Evolutionary conservation across 2,888 invertebrate genomes (phyloP), one percentile per base, ranked within the genome.

Genomic region (Agrochola lota): DNA sequence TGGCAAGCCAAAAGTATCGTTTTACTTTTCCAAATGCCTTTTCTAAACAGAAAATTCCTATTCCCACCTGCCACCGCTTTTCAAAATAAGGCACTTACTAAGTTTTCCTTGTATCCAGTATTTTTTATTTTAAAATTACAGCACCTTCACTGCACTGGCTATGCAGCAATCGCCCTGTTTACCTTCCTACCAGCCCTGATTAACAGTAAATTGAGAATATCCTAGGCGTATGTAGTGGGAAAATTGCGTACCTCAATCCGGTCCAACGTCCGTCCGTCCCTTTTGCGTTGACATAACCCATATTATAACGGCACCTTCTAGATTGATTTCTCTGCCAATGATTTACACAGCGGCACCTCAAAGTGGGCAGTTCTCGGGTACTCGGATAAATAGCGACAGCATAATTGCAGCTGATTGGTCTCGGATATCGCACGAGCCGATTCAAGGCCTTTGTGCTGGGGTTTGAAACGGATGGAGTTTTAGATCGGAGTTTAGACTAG

Each of bases 241-340:
- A 92, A 91, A 91, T 90, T 81, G 67, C 89, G 87, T 90, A 85
- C 74, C 75, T 81, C 71, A 74, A 81, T 85, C 89, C 88, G 88
- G 88, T 89, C 88, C 79, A 85, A 85, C 91, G 92, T 93, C 92
- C 92, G 93, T 89, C 59, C 86, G 89, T 90, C 89, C 94, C 94
- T 92, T 95, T 91, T 93, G 93, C 91, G 94, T 94, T 93, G 93
- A 94, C 93, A 93, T 94, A 94, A 94, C 93, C 93, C 88, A 93
- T 94, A 92, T 93, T 93, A 91, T 94, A 95, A 94, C 95, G 94
- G 94, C 91, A 89, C 84, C 86, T 84, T 77, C 83, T 84, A 88
- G 90, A 92, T 91, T 91, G 92, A 92, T 92, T 91, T 91, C 91
- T 91, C 88, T 86, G 78, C 83, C 83, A 86, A 85, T 89, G 88